phyloP scores from a whole-genome alignment of 2,797 vertebrate genomes.

The Fratercula arctica region DNA sequence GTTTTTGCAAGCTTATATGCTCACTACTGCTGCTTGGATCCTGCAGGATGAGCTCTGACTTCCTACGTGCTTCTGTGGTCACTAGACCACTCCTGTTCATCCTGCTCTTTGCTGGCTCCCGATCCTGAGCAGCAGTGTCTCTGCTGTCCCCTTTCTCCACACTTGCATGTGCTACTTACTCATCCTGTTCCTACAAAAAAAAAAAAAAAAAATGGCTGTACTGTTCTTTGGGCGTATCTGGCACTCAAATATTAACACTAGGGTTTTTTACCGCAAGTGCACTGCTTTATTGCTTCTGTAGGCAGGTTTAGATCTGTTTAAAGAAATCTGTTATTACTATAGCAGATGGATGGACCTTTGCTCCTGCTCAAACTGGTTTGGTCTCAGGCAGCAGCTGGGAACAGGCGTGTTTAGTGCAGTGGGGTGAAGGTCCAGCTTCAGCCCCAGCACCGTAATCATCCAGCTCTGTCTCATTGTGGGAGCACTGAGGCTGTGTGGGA shows the following conservation, averaged over 20 bases:
- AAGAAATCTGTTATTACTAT: not conserved
- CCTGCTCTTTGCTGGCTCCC: not conserved
- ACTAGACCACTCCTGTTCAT: not conserved
- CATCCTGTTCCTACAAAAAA: not conserved
- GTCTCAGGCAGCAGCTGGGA: not conserved
- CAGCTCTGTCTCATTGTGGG: rapidly evolving
- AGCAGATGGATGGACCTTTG: not conserved
- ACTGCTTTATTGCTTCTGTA: not conserved
- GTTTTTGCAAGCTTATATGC: not conserved
- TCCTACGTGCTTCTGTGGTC: not conserved
- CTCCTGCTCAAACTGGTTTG: not conserved
- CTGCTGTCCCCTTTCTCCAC: not conserved
- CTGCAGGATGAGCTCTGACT: not conserved
- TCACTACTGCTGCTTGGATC: not conserved
- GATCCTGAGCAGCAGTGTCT: not conserved
- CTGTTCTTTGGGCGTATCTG: not conserved
- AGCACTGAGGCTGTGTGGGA: not conserved
- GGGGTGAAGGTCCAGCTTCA: not conserved
- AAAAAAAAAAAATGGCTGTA: not conserved
- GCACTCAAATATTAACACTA: not conserved
- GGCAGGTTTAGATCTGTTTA: not conserved
- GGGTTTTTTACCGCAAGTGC: not conserved
- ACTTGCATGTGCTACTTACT: not conserved
- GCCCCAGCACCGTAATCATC: not conserved
- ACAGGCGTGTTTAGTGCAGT: not conserved